Conservation (phyloP, 64 coral and sea anemone species). For the Actinia equina region DNA sequence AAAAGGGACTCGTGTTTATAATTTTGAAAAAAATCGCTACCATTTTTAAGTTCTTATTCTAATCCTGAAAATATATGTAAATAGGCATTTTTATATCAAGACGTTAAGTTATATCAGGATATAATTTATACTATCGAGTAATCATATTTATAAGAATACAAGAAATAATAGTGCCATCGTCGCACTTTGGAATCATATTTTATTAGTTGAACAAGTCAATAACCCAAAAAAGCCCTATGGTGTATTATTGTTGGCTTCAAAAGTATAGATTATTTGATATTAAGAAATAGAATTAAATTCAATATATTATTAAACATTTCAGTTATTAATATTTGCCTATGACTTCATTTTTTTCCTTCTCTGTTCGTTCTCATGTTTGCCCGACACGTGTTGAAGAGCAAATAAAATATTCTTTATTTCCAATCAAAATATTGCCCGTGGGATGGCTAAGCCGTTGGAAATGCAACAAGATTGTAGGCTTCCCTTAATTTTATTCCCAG, state of each 20-base stretch:
- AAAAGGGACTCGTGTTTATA: no score
- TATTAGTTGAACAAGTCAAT: slow-evolving; percentile 11
- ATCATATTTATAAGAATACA: slow-evolving; percentile 19
- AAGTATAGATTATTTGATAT: background rate
- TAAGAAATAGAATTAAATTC: slow-evolving; percentile 1
- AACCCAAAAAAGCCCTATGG: background rate
- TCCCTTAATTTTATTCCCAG: background rate
- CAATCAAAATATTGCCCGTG: background rate
- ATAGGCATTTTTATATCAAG: slow-evolving; percentile 7
- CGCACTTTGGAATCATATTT: slow-evolving; percentile 21
- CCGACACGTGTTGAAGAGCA: background rate
- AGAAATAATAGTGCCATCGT: background rate
- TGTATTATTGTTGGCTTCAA: slow-evolving; percentile 3
- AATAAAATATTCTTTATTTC: background rate
- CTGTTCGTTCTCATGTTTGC: background rate
- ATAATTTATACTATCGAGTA: slow-evolving; percentile 17
- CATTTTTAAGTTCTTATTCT: background rate
- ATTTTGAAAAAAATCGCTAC: no score
- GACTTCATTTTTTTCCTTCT: background rate
- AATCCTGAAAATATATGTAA: slow-evolving; percentile 11
- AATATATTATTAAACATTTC: background rate
- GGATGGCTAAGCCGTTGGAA: background rate
- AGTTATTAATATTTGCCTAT: background rate
- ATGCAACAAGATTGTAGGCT: background rate
- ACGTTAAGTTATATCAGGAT: slow-evolving; percentile 26